Evolutionary conservation across 2,888 invertebrate genomes (phyloP).

Genomic region (Eugnorisma glareosa): DNA sequence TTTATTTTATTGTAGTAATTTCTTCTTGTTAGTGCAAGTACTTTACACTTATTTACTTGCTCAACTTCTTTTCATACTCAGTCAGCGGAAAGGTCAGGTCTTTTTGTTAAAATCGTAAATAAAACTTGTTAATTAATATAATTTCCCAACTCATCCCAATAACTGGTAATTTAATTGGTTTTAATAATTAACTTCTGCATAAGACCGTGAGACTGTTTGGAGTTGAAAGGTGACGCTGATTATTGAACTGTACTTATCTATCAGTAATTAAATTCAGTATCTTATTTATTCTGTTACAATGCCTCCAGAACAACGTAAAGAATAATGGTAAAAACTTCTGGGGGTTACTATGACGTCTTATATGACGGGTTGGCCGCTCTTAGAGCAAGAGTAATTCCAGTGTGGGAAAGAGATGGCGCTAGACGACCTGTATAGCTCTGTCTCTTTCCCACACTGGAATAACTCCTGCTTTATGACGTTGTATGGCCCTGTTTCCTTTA

Average conservation of each 20-base stretch:
- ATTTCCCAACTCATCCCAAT: conserved; percentile 29
- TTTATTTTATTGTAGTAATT: conserved; percentile 15
- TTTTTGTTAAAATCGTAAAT: conserved; percentile 35
- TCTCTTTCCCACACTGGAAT: too few species aligned
- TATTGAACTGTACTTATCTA: conserved; percentile 11
- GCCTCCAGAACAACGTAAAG: not conserved
- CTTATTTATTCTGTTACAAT: not conserved
- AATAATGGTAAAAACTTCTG: not conserved
- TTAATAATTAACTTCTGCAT: conserved; percentile 6
- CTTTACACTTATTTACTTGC: not conserved
- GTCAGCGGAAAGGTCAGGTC: conserved; percentile 37
- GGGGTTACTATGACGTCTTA: too few species aligned
- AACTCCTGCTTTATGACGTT: too few species aligned
- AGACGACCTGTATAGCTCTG: too few species aligned
- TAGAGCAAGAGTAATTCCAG: too few species aligned
- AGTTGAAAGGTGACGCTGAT: conserved; percentile 13
- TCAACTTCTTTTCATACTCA: conserved; percentile 20
- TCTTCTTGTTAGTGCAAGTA: conserved; percentile 4
- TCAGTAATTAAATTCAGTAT: not conserved
- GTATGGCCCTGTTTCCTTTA: too few species aligned
- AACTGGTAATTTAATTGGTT: conserved; percentile 21
- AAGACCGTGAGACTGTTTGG: conserved; percentile 3
- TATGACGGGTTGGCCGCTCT: too few species aligned
- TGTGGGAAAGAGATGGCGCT: too few species aligned
- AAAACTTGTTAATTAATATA: conserved; percentile 18